Conservation (phyloP, 1,140 invertebrate genomes). For the Mizuhopecten yessoensis region DNA sequence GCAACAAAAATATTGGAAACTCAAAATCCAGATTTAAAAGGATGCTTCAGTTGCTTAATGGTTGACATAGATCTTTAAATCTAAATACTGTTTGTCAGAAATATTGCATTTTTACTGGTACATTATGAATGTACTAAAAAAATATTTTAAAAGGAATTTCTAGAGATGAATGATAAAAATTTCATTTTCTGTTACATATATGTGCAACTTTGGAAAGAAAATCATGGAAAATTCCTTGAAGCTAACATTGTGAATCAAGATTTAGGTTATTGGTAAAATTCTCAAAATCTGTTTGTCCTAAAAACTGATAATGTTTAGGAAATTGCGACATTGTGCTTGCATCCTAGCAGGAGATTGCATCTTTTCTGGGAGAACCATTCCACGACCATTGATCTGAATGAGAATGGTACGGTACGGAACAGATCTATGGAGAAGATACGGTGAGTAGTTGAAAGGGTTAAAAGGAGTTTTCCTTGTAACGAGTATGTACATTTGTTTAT, state of each 20-base stretch:
- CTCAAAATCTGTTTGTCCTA: neutral
- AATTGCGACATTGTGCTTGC: neutral
- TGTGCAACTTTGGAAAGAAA: no score
- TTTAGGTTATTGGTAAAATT: neutral
- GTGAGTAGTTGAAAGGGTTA: neutral
- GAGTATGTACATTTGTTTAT: neutral
- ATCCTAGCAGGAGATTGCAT: neutral
- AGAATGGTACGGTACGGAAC: neutral
- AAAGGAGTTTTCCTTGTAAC: neutral
- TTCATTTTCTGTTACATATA: no score
- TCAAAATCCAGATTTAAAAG: no score
- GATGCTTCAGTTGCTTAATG: no score
- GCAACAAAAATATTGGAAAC: no score
- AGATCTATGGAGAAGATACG: neutral
- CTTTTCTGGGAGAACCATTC: neutral
- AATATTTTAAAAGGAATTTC: no score
- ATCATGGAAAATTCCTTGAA: neutral
- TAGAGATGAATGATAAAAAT: no score
- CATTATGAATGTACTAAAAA: no score
- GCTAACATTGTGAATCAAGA: neutral
- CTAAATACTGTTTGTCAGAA: no score
- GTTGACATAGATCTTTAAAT: no score
- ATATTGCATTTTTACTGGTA: no score
- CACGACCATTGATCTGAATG: neutral
- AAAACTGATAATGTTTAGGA: slow-evolving; percentile 26